Conservation (phyloP, 1,140 invertebrate species). For the Chironomus tepperi region DNA sequence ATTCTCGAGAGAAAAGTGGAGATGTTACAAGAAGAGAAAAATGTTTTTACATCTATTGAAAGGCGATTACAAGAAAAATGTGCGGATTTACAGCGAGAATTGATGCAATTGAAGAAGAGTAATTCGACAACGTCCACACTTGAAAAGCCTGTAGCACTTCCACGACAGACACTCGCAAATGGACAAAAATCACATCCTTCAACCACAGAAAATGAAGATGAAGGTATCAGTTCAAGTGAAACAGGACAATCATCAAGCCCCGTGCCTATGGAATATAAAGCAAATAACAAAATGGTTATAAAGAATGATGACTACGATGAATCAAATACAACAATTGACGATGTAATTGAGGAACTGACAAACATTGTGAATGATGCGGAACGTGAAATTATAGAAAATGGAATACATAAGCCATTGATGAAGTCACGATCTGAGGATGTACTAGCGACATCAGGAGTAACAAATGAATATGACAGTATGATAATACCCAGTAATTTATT, state of each 20-base stretch:
- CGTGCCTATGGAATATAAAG: constrained; percentile 38
- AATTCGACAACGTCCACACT: constrained; percentile 25
- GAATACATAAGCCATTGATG: constrained; percentile 39
- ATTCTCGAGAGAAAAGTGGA: constrained; percentile 60
- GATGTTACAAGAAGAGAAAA: constrained; percentile 71
- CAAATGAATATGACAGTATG: constrained; percentile 43
- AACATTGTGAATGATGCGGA: constrained; percentile 79
- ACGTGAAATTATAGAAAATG: constrained; percentile 48
- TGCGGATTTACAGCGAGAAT: constrained; percentile 54
- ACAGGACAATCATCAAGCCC: constrained; percentile 56
- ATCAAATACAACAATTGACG: constrained; percentile 76
- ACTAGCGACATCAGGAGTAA: constrained; percentile 31
- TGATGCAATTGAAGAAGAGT: constrained; percentile 40
- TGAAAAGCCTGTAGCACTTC: constrained; percentile 35
- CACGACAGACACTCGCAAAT: constrained; percentile 34
- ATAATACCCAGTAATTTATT: constrained; percentile 54
- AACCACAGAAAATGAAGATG: constrained; percentile 72
- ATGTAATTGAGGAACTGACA: constrained; percentile 74
- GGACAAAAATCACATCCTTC: constrained; percentile 35
- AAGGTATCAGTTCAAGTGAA: constrained; percentile 77
- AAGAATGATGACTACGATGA: constrained; percentile 46
- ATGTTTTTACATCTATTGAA: constrained; percentile 62
- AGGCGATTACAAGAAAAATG: constrained; percentile 66
- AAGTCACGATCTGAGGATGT: constrained; percentile 36
- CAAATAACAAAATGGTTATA: constrained; percentile 26